Evolutionary conservation across 2,113 vertebrate species (phyloP).

Genomic region (Charina bottae): DNA sequence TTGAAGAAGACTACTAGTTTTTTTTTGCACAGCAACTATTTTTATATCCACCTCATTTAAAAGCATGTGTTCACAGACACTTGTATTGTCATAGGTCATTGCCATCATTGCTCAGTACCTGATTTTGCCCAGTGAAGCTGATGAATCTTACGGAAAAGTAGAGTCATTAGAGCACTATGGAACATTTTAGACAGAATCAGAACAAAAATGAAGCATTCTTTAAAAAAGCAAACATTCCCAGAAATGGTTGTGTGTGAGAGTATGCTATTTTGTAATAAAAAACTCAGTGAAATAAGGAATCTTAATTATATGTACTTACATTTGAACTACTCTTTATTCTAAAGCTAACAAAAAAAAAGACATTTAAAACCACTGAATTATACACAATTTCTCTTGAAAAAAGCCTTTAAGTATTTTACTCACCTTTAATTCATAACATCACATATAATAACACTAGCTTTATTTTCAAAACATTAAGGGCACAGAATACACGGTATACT

Average conservation of each 20-base stretch:
- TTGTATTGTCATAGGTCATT: slow-evolving; percentile 58
- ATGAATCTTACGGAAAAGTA: slow-evolving; percentile 57
- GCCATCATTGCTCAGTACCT: slow-evolving; percentile 66
- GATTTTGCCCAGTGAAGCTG: slow-evolving; percentile 68
- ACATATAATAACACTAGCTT: slow-evolving; percentile 65
- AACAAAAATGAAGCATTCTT: slow-evolving; percentile 67
- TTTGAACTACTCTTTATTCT: slow-evolving; percentile 69
- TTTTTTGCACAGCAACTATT: slow-evolving; percentile 83
- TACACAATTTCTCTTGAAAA: slow-evolving; percentile 62
- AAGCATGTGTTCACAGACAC: slow-evolving; percentile 69
- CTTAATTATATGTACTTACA: slow-evolving; percentile 75
- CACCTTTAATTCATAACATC: slow-evolving; percentile 67
- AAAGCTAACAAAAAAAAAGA: slow-evolving; percentile 76
- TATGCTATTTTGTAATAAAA: slow-evolving; percentile 70
- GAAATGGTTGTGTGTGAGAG: slow-evolving; percentile 61
- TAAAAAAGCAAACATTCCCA: slow-evolving; percentile 61
- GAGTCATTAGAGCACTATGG: slow-evolving; percentile 65
- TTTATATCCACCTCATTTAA: slow-evolving; percentile 79
- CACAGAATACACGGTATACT: slow-evolving; percentile 65
- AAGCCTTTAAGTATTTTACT: slow-evolving; percentile 64
- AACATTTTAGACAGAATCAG: slow-evolving; percentile 51
- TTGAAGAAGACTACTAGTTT: slow-evolving; percentile 84
- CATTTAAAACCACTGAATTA: slow-evolving; percentile 71
- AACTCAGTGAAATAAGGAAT: slow-evolving; percentile 79
- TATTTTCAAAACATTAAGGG: slow-evolving; percentile 72